These are phyloP conservation scores for Perca fluviatilis DNA, from an alignment of 2,113 vertebrate genomes.

Conservation along the genomic window DNA sequence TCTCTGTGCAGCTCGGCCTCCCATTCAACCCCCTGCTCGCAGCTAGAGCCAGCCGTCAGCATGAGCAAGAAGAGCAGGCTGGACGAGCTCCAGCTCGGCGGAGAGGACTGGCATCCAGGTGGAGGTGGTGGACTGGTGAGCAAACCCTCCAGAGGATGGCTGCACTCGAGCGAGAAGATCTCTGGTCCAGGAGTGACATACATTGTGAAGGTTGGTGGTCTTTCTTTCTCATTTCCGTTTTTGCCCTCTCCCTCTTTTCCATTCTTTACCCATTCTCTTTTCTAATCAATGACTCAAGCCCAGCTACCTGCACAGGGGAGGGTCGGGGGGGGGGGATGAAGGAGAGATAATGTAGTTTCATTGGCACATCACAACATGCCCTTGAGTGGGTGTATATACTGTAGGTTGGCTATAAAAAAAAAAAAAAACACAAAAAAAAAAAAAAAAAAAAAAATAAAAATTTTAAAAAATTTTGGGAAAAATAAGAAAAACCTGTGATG, in stretches of 20 bases:
- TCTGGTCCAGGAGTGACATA: constrained; percentile 97
- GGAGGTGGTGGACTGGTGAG: constrained; percentile 82
- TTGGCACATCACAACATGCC: constrained; percentile 63
- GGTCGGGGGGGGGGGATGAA: background rate
- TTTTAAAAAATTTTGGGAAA: too few relatives aligned
- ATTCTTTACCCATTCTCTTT: constrained; percentile 58
- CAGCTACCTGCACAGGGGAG: constrained; percentile 25
- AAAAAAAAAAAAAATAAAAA: too few relatives aligned
- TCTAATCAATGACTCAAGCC: constrained; percentile 53
- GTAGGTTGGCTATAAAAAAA: constrained; percentile 55
- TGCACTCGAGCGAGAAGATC: constrained; percentile 95
- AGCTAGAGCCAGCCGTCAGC: constrained; percentile 86
- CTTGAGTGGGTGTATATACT: constrained; percentile 73
- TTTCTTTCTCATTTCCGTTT: constrained; percentile 18
- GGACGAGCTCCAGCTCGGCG: constrained; percentile 87
- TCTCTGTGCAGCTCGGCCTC: constrained; percentile 88
- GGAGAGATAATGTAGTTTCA: constrained; percentile 53
- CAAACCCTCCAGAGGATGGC: constrained; percentile 91
- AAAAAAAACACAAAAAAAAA: too few relatives aligned
- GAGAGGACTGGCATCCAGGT: constrained; percentile 89
- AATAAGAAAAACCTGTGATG: constrained; percentile 47
- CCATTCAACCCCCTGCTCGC: constrained; percentile 87
- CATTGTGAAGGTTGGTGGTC: constrained; percentile 94
- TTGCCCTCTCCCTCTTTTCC: background rate
- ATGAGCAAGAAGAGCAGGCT: constrained; percentile 90